Evolutionary conservation across 2,888 invertebrate genomes (phyloP).

Genomic region (Pyralis farinalis): DNA sequence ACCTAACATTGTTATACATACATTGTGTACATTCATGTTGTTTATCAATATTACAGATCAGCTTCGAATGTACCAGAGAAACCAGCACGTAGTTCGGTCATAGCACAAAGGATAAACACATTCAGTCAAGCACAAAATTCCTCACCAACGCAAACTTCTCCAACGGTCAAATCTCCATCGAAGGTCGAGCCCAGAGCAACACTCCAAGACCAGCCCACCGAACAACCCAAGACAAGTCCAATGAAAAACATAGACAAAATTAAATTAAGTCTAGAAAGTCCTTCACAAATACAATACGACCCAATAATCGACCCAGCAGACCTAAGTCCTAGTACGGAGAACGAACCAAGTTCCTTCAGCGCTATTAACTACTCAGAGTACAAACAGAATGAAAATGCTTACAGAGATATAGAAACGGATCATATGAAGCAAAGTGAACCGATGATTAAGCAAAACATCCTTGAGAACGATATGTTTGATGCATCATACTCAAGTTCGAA

Average conservation of each 20-base stretch:
- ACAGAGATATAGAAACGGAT: constrained; percentile 46
- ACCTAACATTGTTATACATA: no score
- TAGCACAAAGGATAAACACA: constrained; percentile 83
- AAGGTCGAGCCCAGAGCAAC: constrained; percentile 32
- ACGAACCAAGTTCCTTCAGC: constrained; percentile 57
- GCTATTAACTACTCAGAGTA: constrained; percentile 54
- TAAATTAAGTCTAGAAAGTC: constrained; percentile 68
- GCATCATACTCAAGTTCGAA: constrained; percentile 73
- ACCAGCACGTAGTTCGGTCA: constrained; percentile 84
- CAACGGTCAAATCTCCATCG: constrained; percentile 37
- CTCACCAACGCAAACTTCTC: constrained; percentile 33
- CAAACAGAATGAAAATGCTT: constrained; percentile 36
- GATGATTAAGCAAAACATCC: constrained; percentile 75
- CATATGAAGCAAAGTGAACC: constrained; percentile 61
- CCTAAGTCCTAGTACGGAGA: constrained; percentile 65
- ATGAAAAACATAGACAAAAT: constrained; percentile 75
- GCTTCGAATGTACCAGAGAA: constrained; percentile 80
- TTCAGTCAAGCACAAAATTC: constrained; percentile 55
- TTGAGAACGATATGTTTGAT: constrained; percentile 76
- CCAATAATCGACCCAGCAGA: constrained; percentile 69
- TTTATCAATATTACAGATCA: constrained; percentile 36
- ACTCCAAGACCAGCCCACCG: constrained; percentile 33
- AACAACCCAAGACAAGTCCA: constrained; percentile 57
- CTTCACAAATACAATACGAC: constrained; percentile 75
- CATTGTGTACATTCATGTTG: no score